Conservation (phyloP, 2,113 vertebrate genomes). For the Esox niger region DNA sequence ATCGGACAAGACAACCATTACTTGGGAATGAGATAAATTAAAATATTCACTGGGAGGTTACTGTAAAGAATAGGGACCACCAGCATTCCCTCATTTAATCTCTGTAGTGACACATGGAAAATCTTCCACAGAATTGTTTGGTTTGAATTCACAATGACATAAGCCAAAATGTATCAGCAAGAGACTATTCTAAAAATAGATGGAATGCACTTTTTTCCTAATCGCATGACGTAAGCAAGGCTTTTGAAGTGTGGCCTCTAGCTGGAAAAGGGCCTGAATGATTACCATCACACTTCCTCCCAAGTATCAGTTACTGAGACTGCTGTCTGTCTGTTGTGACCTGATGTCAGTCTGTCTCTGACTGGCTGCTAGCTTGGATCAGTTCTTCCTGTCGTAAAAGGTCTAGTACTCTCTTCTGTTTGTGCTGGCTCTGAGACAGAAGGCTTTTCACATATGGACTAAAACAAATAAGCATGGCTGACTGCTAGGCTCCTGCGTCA, state of each 20-base stretch:
- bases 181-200: background rate
- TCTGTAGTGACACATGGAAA: background rate
- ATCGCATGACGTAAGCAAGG: constrained; percentile 1
- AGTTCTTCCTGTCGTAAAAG: constrained; percentile 27
- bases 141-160: background rate
- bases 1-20: too few species aligned
- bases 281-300: constrained; percentile 12
- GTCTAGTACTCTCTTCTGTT: constrained; percentile 32
- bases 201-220: constrained; percentile 5
- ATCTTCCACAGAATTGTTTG: background rate
- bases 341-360: background rate
- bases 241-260: background rate
- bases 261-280: constrained; percentile 3
- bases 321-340: background rate
- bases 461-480: constrained; percentile 32
- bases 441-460: constrained; percentile 37
- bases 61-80: too few species aligned
- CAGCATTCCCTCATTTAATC: background rate
- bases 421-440: constrained; percentile 24
- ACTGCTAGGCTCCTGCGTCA: constrained; percentile 25
- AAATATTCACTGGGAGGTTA: too few species aligned
- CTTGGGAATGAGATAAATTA: too few species aligned
- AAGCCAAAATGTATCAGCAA: background rate
- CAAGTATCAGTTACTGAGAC: background rate
- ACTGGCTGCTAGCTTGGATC: background rate